Evolutionary conservation across 2,888 invertebrate species (phyloP).

Genomic region (Diplazon laetatorius): DNA sequence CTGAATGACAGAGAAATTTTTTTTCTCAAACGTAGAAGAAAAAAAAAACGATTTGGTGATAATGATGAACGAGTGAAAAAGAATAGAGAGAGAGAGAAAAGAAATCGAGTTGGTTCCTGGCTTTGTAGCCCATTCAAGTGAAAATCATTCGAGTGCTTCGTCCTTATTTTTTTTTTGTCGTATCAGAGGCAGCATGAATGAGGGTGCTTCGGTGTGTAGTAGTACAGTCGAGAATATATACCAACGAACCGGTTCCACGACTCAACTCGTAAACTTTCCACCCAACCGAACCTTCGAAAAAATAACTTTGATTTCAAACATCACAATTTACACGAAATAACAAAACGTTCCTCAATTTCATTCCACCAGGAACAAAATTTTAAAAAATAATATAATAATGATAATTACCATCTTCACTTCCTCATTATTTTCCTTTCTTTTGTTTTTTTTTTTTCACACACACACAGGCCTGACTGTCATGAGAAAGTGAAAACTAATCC

Average conservation of each 20-base stretch:
- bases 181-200: conserved; percentile 28
- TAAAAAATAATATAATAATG: too few species aligned
- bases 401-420: too few species aligned
- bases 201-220: conserved; percentile 1
- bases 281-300: too few species aligned
- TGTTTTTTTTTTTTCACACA: too few species aligned
- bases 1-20: neutral
- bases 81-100: conserved; percentile 1
- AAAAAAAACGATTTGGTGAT: too few species aligned
- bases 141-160: conserved; percentile 11
- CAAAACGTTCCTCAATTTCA: neutral
- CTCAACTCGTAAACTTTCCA: too few species aligned
- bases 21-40: neutral
- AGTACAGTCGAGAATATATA: conserved; percentile 26
- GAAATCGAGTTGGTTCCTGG: neutral
- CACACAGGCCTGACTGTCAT: too few species aligned
- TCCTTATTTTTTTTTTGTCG: conserved; percentile 9
- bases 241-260: conserved; percentile 41
- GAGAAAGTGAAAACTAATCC: too few species aligned
- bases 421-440: too few species aligned
- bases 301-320: too few species aligned
- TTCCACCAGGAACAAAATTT: too few species aligned
- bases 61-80: neutral
- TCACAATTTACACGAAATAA: too few species aligned
- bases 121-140: conserved; percentile 4